phyloP scores from a whole-genome alignment of 2,797 vertebrate species.

The Acanthurus lineatus region DNA sequence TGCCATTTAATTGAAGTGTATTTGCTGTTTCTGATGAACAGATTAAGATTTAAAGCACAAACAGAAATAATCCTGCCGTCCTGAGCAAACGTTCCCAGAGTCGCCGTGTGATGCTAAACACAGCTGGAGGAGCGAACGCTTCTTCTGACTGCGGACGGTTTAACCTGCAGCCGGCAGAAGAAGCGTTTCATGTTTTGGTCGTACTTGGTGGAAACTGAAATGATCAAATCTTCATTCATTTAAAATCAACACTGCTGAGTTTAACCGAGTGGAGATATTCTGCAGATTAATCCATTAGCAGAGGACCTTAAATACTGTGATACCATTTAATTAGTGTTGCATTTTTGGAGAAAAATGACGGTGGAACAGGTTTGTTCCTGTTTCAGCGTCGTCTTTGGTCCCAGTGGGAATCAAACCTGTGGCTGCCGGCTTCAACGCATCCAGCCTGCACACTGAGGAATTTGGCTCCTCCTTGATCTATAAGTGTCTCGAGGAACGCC shows the following conservation, averaged over 20 bases:
- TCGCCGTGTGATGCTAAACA: constrained; percentile 9
- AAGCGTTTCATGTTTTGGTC: neutral
- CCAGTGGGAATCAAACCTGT: neutral
- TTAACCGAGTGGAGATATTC: too few species aligned
- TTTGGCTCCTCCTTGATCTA: constrained; percentile 31
- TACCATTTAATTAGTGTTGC: too few species aligned
- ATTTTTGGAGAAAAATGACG: too few species aligned
- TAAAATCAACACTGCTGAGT: too few species aligned
- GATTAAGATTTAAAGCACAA: neutral
- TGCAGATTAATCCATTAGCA: too few species aligned
- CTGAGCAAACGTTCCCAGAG: constrained; percentile 5
- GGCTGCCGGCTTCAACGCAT: neutral
- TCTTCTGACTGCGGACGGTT: neutral
- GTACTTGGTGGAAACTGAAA: neutral
- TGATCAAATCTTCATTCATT: too few species aligned
- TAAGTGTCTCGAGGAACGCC: constrained; percentile 33
- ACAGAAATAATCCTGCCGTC: neutral
- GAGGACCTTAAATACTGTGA: too few species aligned
- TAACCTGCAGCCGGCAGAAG: neutral
- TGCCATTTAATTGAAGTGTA: neutral
- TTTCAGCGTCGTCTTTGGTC: neutral
- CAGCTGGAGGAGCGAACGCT: neutral
- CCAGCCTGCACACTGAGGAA: neutral
- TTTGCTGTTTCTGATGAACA: neutral
- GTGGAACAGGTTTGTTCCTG: too few species aligned